Conservation (phyloP, 2,113 vertebrate genomes). For the Microtus oregoni region DNA sequence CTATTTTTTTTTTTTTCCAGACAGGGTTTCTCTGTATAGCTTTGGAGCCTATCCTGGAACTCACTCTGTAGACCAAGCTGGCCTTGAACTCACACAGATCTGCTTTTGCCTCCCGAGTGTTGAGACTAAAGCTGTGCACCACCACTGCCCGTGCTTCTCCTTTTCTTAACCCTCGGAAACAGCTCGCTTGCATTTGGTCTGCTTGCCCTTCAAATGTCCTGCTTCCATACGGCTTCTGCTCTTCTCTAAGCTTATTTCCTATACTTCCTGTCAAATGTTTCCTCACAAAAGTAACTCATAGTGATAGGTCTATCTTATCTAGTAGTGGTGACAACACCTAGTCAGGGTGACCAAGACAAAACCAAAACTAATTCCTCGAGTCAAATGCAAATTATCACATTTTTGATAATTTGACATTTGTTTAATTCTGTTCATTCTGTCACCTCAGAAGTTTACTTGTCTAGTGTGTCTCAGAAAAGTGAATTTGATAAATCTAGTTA, state of each 20-base stretch:
- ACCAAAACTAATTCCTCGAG: not conserved
- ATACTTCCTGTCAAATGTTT: not conserved
- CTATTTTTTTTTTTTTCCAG: not conserved
- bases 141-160: no score
- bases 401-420: constrained; percentile 8
- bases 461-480: not conserved
- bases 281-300: not conserved
- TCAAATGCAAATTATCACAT: not conserved
- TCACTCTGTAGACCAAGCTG: no score
- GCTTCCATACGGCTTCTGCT: not conserved
- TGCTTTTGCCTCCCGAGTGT: no score
- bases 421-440: not conserved
- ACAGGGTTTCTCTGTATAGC: no score
- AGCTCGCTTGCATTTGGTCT: not conserved
- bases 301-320: not conserved
- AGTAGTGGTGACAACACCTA: not conserved
- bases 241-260: constrained; percentile 1
- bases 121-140: no score
- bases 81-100: no score
- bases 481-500: not conserved
- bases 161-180: not conserved
- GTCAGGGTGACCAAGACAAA: not conserved
- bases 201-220: not conserved
- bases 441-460: not conserved
- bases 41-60: no score